Evolutionary conservation across 2,113 vertebrate genomes (phyloP), one percentile per base, ranked within the genome.

Genomic region (Engystomops pustulosus): DNA sequence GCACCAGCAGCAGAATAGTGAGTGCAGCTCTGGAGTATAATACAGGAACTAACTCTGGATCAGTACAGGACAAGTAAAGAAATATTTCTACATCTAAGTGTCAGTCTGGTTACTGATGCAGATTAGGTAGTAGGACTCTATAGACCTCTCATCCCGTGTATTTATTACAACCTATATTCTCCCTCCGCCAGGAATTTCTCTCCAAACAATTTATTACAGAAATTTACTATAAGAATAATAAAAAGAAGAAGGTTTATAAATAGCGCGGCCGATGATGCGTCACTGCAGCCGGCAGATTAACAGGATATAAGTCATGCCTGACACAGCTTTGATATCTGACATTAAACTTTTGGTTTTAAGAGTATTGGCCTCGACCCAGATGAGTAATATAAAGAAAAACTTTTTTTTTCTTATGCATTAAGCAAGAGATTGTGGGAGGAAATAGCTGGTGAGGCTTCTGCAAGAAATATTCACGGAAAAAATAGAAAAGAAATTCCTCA

Each of bases 321-420:
- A 55, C 74, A 77, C 75, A 2, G 58, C 80, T 87, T 75, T 87
- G 49, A 87, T 67, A 68, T 86, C 68, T 55, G 81, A 81, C 74
- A 44, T 75, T 80, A 32, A 78, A 18, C 25, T 36, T 62, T 83
- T 79, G n/a, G 84, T 85, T 85, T 87, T 77, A 74, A 86, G 82
- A 83, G 77, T 79, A 86, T 90, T 62, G 79, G 71, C 88, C 89
- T 86, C 85, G 69, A 81, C 86, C 65, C 55, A 32, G 85, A 86
- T 70, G 71, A 76, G 84, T 87, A 79, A 87, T 67, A 79, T 86
- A 69, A 81, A 41, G 34, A 80, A 79, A 38, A 78, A 51, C 18
- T 70, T 81, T 87, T 86, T 72, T 82, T n/a, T n/a, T n/a, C n/a
- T n/a, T n/a, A n/a, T 89, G 83, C 79, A 86, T 87, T 70, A 87